Percentiles rank a stretch among this genome's conserved stretches.
phyloP scores from a whole-genome alignment of 2,888 invertebrate genomes.

The Cryptops parisi region DNA sequence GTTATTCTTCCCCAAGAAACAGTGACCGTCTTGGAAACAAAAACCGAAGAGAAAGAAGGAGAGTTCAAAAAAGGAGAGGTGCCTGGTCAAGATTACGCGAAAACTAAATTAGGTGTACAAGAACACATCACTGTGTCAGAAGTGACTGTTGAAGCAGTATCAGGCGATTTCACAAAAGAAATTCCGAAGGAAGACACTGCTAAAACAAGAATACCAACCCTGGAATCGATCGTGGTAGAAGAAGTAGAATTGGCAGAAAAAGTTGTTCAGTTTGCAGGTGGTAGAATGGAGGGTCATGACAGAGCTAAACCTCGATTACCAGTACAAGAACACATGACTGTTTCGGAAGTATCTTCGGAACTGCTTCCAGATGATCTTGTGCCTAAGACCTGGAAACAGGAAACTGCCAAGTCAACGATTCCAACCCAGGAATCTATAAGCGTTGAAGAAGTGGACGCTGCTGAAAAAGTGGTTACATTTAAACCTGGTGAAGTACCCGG shows the following conservation, averaged over 20 bases:
- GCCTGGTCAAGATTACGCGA: constrained; percentile 18
- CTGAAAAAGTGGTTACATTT: constrained; percentile 17
- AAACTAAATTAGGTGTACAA: constrained; percentile 10
- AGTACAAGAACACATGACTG: constrained; percentile 15
- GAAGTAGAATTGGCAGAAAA: constrained; percentile 20
- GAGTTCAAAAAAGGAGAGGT: constrained; percentile 20
- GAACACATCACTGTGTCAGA: constrained; percentile 16
- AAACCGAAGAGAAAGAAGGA: constrained; percentile 30
- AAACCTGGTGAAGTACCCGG: constrained; percentile 5
- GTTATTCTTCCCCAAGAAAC: constrained; percentile 28
- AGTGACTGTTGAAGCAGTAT: constrained; percentile 6
- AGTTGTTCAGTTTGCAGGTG: constrained; percentile 14
- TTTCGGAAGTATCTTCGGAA: constrained; percentile 12
- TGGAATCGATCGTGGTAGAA: constrained; percentile 22
- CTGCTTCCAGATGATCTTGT: constrained; percentile 12
- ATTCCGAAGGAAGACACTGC: constrained; percentile 17
- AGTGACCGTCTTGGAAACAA: constrained; percentile 33
- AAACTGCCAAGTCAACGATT: constrained; percentile 20
- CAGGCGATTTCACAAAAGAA: constrained; percentile 12
- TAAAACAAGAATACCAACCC: constrained; percentile 20
- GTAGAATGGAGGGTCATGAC: constrained; percentile 11
- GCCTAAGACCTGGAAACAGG: constrained; percentile 9
- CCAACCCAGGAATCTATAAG: constrained; percentile 23
- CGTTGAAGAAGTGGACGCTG: constrained; percentile 21
- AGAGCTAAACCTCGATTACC: constrained; percentile 15